Conservation (phyloP, 2,888 invertebrate genomes). For the Gerris lacustris region DNA sequence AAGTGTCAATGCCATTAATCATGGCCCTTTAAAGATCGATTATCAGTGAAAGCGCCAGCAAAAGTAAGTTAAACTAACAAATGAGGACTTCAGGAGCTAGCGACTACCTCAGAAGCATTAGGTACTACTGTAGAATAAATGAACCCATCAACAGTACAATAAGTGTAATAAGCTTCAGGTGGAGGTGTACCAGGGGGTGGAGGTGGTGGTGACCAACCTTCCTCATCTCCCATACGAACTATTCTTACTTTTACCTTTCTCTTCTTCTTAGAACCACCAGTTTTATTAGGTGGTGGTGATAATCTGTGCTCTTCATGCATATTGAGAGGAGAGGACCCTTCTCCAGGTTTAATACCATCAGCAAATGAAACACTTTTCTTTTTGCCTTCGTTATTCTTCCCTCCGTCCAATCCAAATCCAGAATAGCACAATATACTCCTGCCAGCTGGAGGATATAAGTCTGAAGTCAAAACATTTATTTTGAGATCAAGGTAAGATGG, state of each 20-base stretch:
- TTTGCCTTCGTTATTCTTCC: constrained; percentile 23
- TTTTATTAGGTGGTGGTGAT: constrained; percentile 46
- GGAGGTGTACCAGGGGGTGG: constrained; percentile 10
- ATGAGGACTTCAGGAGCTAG: background rate
- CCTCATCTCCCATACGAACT: constrained; percentile 4
- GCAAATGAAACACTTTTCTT: constrained; percentile 46
- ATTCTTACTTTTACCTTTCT: constrained; percentile 35
- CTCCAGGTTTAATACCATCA: constrained; percentile 47
- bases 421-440: constrained; percentile 46
- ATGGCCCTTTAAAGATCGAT: too few species aligned
- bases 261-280: constrained; percentile 41
- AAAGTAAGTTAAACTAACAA: too few species aligned
- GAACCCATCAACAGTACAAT: background rate
- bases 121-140: background rate
- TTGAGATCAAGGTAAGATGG: background rate
- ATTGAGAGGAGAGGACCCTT: constrained; percentile 37
- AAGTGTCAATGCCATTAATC: too few species aligned
- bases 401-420: constrained; percentile 39
- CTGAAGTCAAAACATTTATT: constrained; percentile 1
- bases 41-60: too few species aligned
- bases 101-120: background rate
- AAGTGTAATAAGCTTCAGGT: constrained; percentile 9
- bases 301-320: constrained; percentile 44
- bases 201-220: constrained; percentile 2
- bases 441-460: constrained; percentile 39